Conservation (phyloP, 2,888 invertebrate species). For the Trimorus sp. region DNA sequence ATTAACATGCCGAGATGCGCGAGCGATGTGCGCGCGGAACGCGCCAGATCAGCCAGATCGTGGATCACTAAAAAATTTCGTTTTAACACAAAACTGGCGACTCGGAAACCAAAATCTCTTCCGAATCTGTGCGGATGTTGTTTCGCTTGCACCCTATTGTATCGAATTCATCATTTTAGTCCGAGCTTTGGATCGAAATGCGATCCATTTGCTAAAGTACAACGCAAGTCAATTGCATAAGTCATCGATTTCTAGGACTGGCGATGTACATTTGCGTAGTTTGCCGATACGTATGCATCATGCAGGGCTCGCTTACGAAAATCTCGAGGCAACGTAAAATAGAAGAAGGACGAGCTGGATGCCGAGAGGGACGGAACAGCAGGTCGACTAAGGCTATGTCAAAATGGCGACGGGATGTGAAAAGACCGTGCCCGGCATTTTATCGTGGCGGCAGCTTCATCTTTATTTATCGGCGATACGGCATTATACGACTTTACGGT, state of each 20-base stretch:
- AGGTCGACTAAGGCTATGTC: conserved; percentile 54
- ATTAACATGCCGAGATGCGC: too few relatives aligned
- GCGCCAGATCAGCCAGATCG: too few relatives aligned
- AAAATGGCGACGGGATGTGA: conserved; percentile 67
- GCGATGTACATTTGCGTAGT: conserved; percentile 24
- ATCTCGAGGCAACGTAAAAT: conserved; percentile 52
- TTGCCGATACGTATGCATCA: conserved; percentile 47
- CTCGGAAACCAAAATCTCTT: neutral
- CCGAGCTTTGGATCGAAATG: conserved; percentile 9
- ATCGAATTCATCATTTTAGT: conserved; percentile 15
- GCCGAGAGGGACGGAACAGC: conserved; percentile 39
- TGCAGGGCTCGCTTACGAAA: conserved; percentile 48
- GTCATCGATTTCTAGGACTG: conserved; percentile 49
- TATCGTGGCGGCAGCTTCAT: conserved; percentile 74
- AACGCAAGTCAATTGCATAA: conserved; percentile 43
- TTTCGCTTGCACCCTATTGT: conserved; percentile 3
- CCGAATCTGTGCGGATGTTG: conserved; percentile 8
- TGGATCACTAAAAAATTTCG: too few relatives aligned
- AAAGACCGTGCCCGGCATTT: conserved; percentile 75
- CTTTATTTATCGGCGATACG: conserved; percentile 76
- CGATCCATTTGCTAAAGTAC: conserved; percentile 38
- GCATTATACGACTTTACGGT: conserved; percentile 71
- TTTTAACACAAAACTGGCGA: neutral
- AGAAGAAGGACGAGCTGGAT: conserved; percentile 49
- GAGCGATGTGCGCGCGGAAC: too few relatives aligned